Evolutionary conservation across 2,113 vertebrate genomes (phyloP).

Genomic region (Hiodon tergisus): DNA sequence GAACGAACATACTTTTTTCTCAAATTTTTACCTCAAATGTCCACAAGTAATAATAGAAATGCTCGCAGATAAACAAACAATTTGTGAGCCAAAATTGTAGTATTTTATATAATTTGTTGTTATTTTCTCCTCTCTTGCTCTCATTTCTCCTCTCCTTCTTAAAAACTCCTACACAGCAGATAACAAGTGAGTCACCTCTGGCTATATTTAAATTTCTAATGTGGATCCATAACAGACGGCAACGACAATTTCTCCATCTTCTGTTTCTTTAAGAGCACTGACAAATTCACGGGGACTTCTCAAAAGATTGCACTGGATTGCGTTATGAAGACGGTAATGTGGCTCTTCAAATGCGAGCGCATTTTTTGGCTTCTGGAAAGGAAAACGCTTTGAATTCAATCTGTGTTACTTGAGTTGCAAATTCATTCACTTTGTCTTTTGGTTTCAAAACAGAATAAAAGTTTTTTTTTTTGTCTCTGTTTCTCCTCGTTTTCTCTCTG

Average conservation of each 20-base stretch:
- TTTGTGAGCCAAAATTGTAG: not conserved
- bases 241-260: not conserved
- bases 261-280: not conserved
- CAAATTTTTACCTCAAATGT: no score
- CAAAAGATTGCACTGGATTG: not conserved
- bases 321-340: no score
- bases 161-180: slow-evolving; percentile 19
- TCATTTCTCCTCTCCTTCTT: not conserved
- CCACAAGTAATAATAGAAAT: not conserved
- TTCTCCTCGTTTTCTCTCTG: no score
- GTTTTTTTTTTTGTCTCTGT: no score
- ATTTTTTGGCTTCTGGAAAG: no score
- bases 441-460: no score
- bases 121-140: not conserved
- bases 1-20: no score
- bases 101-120: not conserved
- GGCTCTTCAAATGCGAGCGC: no score
- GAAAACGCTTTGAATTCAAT: no score
- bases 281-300: not conserved
- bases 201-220: slow-evolving; percentile 17
- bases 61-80: not conserved
- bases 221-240: slow-evolving; percentile 6
- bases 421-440: no score
- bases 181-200: slow-evolving; percentile 21
- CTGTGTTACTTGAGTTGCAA: no score